Conservation (phyloP, 2,888 invertebrate genomes). For the Doris montereyensis region DNA sequence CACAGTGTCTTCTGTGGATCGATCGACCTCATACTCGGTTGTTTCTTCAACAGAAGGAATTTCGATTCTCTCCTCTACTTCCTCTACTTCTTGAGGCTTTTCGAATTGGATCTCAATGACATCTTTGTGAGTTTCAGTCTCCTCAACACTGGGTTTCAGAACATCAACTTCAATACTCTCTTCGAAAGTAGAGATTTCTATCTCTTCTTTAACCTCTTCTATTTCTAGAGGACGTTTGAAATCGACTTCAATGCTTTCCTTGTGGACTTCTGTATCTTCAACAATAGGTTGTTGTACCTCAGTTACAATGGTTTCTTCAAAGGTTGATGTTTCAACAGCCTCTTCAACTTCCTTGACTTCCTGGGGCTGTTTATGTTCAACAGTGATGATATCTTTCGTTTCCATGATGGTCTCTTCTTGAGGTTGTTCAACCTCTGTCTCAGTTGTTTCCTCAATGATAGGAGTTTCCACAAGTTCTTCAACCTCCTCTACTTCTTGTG, state of each 20-base stretch:
- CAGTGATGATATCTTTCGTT: conserved; percentile 43
- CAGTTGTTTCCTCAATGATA: conserved; percentile 34
- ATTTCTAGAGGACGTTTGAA: conserved; percentile 32
- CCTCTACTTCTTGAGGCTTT: conserved; percentile 42
- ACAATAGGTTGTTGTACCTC: conserved; percentile 23
- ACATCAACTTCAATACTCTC: conserved; percentile 23
- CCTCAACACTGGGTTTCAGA: conserved; percentile 27
- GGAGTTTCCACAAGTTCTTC: conserved; percentile 35
- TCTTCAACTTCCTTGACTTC: conserved; percentile 44
- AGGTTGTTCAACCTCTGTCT: conserved; percentile 41
- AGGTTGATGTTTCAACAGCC: conserved; percentile 26
- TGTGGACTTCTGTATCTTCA: conserved; percentile 34
- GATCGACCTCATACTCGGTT: conserved; percentile 17
- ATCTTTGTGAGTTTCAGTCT: conserved; percentile 30
- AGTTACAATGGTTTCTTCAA: conserved; percentile 11
- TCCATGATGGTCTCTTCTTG: conserved; percentile 42
- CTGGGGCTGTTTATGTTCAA: conserved; percentile 40
- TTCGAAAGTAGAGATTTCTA: conserved; percentile 20
- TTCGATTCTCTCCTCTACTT: neutral
- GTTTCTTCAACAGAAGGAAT: conserved; percentile 23
- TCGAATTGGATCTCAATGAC: conserved; percentile 36
- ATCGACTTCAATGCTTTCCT: conserved; percentile 29
- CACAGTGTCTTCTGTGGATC: neutral
- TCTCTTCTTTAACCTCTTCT: conserved; percentile 13
- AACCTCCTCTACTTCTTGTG: conserved; percentile 10